Evolutionary conservation across 1,140 invertebrate species (phyloP), one percentile per base, ranked within the genome.

Genomic region (Trichonephila inaurata): DNA sequence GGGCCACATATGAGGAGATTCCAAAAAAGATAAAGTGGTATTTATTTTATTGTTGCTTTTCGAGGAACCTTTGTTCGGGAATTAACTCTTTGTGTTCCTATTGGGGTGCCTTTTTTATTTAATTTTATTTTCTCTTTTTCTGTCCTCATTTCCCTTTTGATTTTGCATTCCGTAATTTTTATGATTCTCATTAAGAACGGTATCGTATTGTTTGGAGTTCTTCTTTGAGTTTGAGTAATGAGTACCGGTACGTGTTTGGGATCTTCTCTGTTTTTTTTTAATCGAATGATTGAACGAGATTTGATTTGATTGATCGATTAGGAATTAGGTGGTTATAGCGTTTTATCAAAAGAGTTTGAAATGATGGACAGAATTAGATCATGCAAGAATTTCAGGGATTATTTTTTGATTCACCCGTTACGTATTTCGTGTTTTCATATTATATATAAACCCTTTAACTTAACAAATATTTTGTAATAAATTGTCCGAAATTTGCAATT

Each of bases 1-100:
- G 28, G 24, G 6, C 69, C 19, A 60, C 62, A 82, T 61, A 62
- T n/a, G 40, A 61, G 58, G 21, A 51, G 88, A 51, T 72, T 28
- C 62, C 62, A 93, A 93, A 93, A 93, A 93, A 93, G 92, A 87
- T 82, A 28, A 64, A 93, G 61, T 19, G 58, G 92, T 93, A 93
- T 93, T 93, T 93, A 93, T 93, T 93, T 93, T 93, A 93, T 93
- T 93, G 92, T 93, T 88, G 60, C 83, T 85, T 90, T 81, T 40
- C 60, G 40, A 33, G 33, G 83, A 85, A 81, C 91, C 62, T 92
- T 92, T 92, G 82, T 92, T 83, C 82, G 19, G 66, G 72, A 51
- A 85, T 83, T 92, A 92, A 85, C 82, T 92, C 82, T 90, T 77
- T 81, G 90, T 92, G 40, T 85, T 91, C 88, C 62, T 87, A 87